Percentiles rank a stretch among this genome's conserved stretches.
Evolutionary conservation across 2,797 vertebrate genomes (phyloP).

Genomic region (Sebastes oblongus): DNA sequence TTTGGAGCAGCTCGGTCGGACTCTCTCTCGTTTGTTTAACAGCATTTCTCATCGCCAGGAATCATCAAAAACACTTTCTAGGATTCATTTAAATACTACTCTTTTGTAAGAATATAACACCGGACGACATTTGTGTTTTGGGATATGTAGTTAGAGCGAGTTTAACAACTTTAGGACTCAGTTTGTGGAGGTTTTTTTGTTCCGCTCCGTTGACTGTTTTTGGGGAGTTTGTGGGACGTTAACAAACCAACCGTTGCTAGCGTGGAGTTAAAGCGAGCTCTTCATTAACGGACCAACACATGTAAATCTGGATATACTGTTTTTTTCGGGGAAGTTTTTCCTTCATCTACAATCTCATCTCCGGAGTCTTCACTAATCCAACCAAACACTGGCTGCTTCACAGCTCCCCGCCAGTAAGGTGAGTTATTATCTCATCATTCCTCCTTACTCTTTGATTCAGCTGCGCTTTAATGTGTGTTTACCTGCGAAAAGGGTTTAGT

Average conservation of each 20-base stretch:
- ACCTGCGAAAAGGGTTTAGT: neutral
- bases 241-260: neutral
- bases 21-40: slow-evolving; percentile 67
- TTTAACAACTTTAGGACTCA: slow-evolving; percentile 45
- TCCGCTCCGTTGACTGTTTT: slow-evolving; percentile 30
- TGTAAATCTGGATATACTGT: slow-evolving; percentile 37
- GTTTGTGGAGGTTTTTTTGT: slow-evolving; percentile 40
- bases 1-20: slow-evolving; percentile 57
- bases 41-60: slow-evolving; percentile 46
- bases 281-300: neutral
- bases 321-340: slow-evolving; percentile 19
- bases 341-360: slow-evolving; percentile 27
- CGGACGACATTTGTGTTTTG: neutral
- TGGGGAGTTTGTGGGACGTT: slow-evolving; percentile 22
- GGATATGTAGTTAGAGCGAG: neutral
- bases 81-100: neutral
- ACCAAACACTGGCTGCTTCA: slow-evolving; percentile 46
- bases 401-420: slow-evolving; percentile 64
- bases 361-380: slow-evolving; percentile 29
- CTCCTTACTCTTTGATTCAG: neutral
- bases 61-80: slow-evolving; percentile 20
- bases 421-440: slow-evolving; percentile 23
- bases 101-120: neutral
- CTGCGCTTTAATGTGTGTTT: slow-evolving; percentile 17
- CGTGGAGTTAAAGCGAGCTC: slow-evolving; percentile 12